Conservation (phyloP, 2,797 vertebrate genomes). For the Gymnoscopelus microlampas region DNA sequence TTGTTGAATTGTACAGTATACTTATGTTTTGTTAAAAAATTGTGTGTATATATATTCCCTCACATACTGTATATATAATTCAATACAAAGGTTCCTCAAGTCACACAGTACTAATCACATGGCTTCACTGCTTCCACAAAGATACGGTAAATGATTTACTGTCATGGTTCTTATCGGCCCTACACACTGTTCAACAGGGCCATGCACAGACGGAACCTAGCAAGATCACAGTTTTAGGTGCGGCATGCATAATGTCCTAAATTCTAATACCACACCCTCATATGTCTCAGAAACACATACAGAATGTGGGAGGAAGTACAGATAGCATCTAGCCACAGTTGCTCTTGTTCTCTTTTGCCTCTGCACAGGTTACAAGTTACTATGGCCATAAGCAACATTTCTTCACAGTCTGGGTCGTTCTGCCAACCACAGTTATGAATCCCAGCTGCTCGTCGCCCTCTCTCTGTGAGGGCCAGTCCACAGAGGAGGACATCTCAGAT, state of each 20-base stretch:
- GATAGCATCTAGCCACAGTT: not conserved
- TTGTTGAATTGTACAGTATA: not conserved
- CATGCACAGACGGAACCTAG: not conserved
- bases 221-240: no score
- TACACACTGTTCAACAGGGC: not conserved
- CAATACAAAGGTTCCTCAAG: slow-evolving; percentile 42
- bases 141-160: slow-evolving; percentile 34
- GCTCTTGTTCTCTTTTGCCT: not conserved
- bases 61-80: not conserved
- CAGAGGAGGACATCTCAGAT: slow-evolving; percentile 57
- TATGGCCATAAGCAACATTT: slow-evolving; percentile 44
- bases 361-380: slow-evolving; percentile 37
- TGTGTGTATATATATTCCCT: no score
- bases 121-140: slow-evolving; percentile 29
- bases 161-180: slow-evolving; percentile 8
- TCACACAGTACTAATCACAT: slow-evolving; percentile 64
- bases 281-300: not conserved
- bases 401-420: slow-evolving; percentile 16
- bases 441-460: slow-evolving; percentile 24
- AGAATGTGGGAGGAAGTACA: not conserved
- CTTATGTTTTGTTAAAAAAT: not conserved
- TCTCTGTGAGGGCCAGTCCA: slow-evolving; percentile 61
- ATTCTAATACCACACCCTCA: not conserved
- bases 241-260: no score
- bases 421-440: slow-evolving; percentile 53